A percentile compares a stretch with the other conserved stretches of the same genome.
These are phyloP conservation scores for Pandemis cinnamomeana DNA, from an alignment of 2,888 invertebrate species.

Conservation along the genomic window DNA sequence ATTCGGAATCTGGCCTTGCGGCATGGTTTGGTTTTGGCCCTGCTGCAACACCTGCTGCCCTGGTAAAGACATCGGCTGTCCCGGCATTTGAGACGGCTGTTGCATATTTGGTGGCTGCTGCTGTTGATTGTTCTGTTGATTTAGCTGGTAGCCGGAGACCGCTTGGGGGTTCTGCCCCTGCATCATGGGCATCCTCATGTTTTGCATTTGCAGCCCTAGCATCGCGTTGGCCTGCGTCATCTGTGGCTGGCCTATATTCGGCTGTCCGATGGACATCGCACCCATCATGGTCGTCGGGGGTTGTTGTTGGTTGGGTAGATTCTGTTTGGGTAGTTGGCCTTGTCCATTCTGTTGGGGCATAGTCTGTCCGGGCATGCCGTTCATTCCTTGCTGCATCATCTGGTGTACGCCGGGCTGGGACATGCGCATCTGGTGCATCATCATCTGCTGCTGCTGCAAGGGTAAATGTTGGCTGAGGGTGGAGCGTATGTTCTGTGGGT, in stretches of 20 bases:
- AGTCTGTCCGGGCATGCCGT: constrained; percentile 58
- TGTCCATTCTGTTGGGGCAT: constrained; percentile 64
- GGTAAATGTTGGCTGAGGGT: constrained; percentile 67
- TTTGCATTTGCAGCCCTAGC: constrained; percentile 73
- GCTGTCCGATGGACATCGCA: constrained; percentile 65
- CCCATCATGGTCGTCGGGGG: constrained; percentile 63
- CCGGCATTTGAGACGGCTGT: constrained; percentile 58
- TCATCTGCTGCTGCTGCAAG: constrained; percentile 62
- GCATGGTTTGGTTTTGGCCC: constrained; percentile 55
- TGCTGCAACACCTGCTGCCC: constrained; percentile 57
- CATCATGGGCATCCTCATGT: constrained; percentile 74
- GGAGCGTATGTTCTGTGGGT: constrained; percentile 66
- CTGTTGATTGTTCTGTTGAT: constrained; percentile 59
- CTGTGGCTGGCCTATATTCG: constrained; percentile 60
- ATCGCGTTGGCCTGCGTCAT: constrained; percentile 68
- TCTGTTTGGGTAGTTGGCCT: constrained; percentile 60
- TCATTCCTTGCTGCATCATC: constrained; percentile 63
- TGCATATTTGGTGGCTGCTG: constrained; percentile 60
- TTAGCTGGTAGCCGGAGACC: constrained; percentile 66
- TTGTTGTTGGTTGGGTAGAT: constrained; percentile 64
- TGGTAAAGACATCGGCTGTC: constrained; percentile 61
- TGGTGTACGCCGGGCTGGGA: constrained; percentile 69
- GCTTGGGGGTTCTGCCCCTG: constrained; percentile 66
- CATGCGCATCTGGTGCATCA: constrained; percentile 76
- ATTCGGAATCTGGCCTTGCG: constrained; percentile 39